These are phyloP conservation scores for Callionymus lyra DNA, from an alignment of 2,113 vertebrate species.

Conservation along the genomic window DNA sequence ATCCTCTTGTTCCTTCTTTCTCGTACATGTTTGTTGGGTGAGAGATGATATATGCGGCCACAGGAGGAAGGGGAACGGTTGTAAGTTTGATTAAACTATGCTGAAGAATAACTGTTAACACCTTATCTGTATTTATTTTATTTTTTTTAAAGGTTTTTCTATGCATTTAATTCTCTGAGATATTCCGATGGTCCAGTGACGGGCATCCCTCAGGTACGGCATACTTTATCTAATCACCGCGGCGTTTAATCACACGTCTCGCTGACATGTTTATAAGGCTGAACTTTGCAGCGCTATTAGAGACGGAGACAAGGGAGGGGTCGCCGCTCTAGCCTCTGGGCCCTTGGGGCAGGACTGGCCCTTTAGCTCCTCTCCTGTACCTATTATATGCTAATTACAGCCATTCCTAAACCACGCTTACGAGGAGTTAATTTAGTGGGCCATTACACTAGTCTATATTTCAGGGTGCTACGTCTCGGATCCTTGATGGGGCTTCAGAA, in stretches of 20 bases:
- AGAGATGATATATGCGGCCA: background rate
- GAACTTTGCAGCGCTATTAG: constrained; percentile 94
- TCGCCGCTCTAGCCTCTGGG: constrained; percentile 66
- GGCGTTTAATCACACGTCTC: constrained; percentile 82
- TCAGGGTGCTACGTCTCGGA: constrained; percentile 57
- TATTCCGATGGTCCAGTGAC: constrained; percentile 58
- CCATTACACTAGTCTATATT: constrained; percentile 82
- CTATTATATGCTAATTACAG: constrained; percentile 95
- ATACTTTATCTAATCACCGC: constrained; percentile 80
- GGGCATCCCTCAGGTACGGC: constrained; percentile 79
- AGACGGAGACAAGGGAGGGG: constrained; percentile 76
- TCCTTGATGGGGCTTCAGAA: constrained; percentile 42
- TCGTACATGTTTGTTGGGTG: constrained; percentile 12
- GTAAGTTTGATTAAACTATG: too few relatives aligned
- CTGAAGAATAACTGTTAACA: constrained; percentile 13
- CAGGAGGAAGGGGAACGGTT: too few relatives aligned
- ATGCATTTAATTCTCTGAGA: constrained; percentile 10
- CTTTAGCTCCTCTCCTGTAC: constrained; percentile 73
- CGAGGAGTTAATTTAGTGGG: constrained; percentile 96
- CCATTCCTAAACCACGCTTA: constrained; percentile 82
- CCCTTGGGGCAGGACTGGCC: constrained; percentile 75
- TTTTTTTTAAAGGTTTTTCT: background rate
- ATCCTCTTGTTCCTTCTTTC: constrained; percentile 17
- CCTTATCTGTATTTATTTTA: constrained; percentile 5
- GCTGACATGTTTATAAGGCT: constrained; percentile 99